Conservation (phyloP, 2,797 vertebrate genomes). For the Onychomys leucogaster region DNA sequence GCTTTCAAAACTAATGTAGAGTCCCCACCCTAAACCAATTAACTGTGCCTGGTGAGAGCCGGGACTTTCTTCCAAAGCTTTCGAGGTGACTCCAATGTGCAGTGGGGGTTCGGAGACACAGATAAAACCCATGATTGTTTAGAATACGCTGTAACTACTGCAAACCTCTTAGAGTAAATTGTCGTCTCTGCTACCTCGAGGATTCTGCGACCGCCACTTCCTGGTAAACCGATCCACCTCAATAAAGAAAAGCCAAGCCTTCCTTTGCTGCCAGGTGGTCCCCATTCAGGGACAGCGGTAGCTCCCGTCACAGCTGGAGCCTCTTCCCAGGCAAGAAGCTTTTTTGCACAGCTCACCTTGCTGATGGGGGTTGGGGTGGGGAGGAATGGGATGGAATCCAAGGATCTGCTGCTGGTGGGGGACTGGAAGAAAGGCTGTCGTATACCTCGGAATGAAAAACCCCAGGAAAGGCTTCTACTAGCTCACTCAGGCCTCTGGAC, state of each 20-base stretch:
- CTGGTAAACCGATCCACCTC: neutral
- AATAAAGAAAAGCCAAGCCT: neutral
- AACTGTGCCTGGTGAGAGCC: neutral
- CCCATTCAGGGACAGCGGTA: neutral
- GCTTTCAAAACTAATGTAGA: neutral
- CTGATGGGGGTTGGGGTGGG: neutral
- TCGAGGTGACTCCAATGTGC: neutral
- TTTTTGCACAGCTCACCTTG: neutral
- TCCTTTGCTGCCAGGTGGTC: neutral
- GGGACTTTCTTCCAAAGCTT: neutral
- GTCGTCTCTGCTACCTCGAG: neutral
- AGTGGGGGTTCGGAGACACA: neutral
- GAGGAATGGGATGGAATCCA: neutral
- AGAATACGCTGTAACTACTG: neutral
- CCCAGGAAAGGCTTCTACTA: neutral
- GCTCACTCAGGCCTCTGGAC: neutral
- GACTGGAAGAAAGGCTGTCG: neutral
- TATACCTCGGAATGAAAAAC: neutral
- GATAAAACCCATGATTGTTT: neutral
- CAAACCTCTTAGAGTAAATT: neutral
- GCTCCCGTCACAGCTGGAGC: neutral
- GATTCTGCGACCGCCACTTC: neutral
- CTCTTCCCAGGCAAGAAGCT: neutral
- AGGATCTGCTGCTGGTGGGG: neutral
- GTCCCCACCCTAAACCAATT: slow-evolving; percentile 14